phyloP scores from a whole-genome alignment of 2,113 vertebrate genomes.

The Ornithorhynchus anatinus region DNA sequence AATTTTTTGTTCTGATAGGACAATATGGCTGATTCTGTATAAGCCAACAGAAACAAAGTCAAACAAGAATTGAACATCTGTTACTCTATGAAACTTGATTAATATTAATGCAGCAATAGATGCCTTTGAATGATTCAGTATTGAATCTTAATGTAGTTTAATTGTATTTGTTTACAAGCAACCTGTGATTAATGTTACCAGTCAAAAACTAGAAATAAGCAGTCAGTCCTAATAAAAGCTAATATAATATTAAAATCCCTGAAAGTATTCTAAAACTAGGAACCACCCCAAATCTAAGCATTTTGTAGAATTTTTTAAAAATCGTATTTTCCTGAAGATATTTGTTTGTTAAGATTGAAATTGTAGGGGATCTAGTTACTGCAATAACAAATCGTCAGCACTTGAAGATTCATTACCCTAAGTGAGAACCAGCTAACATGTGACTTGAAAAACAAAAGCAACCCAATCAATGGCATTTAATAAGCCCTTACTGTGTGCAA shows the following conservation, averaged over 20 bases:
- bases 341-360: constrained; percentile 13
- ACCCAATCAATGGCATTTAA: no score
- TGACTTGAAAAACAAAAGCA: no score
- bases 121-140: constrained; percentile 58
- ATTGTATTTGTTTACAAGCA: constrained; percentile 59
- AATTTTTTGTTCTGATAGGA: constrained; percentile 14
- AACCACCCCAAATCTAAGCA: not conserved
- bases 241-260: constrained; percentile 25
- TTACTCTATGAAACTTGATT: constrained; percentile 33
- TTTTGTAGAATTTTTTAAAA: constrained; percentile 6
- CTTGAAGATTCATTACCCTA: not conserved
- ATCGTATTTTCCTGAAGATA: constrained; percentile 20
- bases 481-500: no score
- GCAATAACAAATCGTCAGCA: not conserved
- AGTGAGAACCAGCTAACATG: no score
- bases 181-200: constrained; percentile 59
- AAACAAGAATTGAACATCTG: constrained; percentile 56
- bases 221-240: constrained; percentile 30
- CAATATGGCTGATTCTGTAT: constrained; percentile 11
- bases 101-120: constrained; percentile 59
- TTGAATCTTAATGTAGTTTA: constrained; percentile 58
- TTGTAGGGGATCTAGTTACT: constrained; percentile 15
- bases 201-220: constrained; percentile 46
- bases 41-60: constrained; percentile 35
- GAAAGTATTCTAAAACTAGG: constrained; percentile 27